Evolutionary conservation across 2,888 invertebrate species (phyloP).

Genomic region (Rhyacophila evoluta): DNA sequence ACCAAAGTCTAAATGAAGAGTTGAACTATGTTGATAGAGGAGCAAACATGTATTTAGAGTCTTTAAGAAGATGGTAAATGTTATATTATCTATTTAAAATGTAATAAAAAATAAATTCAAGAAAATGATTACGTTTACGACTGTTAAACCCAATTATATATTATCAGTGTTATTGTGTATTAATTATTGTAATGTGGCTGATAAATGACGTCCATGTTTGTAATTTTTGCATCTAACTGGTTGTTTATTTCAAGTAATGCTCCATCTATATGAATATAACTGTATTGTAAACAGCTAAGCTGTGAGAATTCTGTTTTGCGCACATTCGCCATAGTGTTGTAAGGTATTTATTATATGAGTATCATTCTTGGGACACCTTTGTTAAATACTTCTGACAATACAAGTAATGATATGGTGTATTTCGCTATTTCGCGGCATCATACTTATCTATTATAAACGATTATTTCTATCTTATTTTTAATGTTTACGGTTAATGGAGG

Average conservation of each 20-base stretch:
- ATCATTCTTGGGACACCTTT: slow-evolving; percentile 44
- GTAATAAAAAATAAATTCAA: slow-evolving; percentile 25
- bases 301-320: slow-evolving; percentile 45
- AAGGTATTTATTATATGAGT: slow-evolving; percentile 33
- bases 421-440: slow-evolving; percentile 47
- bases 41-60: slow-evolving; percentile 47
- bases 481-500: slow-evolving; percentile 43
- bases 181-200: slow-evolving; percentile 49
- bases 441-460: slow-evolving; percentile 37
- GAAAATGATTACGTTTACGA: slow-evolving; percentile 41
- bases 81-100: slow-evolving; percentile 34
- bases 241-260: neutral
- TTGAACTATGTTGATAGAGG: slow-evolving; percentile 45
- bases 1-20: slow-evolving; percentile 49
- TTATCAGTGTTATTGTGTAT: slow-evolving; percentile 40
- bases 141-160: slow-evolving; percentile 42
- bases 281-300: slow-evolving; percentile 26
- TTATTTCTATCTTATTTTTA: slow-evolving; percentile 44
- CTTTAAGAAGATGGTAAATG: slow-evolving; percentile 43
- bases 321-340: slow-evolving; percentile 51
- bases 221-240: slow-evolving; percentile 41
- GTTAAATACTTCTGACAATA: slow-evolving; percentile 53
- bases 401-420: slow-evolving; percentile 51
- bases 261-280: neutral
- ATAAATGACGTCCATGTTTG: slow-evolving; percentile 52